phyloP scores from a whole-genome alignment of 2,797 vertebrate genomes.

The Borostomias antarcticus region DNA sequence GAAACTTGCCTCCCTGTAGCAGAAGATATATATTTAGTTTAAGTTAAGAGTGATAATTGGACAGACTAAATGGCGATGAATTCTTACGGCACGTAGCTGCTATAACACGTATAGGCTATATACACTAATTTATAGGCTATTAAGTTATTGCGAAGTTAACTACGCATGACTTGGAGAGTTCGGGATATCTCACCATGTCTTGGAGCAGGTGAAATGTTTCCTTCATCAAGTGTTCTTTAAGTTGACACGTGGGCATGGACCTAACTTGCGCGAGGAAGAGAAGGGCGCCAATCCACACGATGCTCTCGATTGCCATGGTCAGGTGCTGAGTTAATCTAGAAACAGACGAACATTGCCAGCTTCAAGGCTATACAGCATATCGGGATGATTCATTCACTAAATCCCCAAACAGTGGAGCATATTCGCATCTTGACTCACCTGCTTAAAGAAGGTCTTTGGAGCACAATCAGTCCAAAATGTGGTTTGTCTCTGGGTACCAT shows the following conservation, averaged over 20 bases:
- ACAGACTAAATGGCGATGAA: too few species aligned
- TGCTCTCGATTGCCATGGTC: too few species aligned
- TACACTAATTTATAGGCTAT: too few species aligned
- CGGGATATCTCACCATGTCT: constrained; percentile 1
- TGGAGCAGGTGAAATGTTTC: neutral
- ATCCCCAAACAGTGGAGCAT: too few species aligned
- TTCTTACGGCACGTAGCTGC: too few species aligned
- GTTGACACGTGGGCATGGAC: neutral
- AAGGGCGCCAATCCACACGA: too few species aligned
- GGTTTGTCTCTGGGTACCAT: neutral
- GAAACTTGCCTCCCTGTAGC: neutral
- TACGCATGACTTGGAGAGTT: too few species aligned
- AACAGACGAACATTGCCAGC: neutral
- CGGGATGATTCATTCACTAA: too few species aligned
- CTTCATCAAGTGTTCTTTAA: neutral
- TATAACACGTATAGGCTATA: too few species aligned
- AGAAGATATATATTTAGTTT: neutral
- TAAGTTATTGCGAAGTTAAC: too few species aligned
- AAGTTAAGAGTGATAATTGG: neutral
- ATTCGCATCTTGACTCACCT: neutral
- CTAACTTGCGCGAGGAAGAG: neutral
- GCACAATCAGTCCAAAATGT: neutral
- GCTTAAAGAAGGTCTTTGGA: neutral
- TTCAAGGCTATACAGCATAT: neutral
- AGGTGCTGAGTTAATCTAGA: too few species aligned